Evolutionary conservation across 2,888 invertebrate genomes (phyloP).

Genomic region (Synergus japonicus): DNA sequence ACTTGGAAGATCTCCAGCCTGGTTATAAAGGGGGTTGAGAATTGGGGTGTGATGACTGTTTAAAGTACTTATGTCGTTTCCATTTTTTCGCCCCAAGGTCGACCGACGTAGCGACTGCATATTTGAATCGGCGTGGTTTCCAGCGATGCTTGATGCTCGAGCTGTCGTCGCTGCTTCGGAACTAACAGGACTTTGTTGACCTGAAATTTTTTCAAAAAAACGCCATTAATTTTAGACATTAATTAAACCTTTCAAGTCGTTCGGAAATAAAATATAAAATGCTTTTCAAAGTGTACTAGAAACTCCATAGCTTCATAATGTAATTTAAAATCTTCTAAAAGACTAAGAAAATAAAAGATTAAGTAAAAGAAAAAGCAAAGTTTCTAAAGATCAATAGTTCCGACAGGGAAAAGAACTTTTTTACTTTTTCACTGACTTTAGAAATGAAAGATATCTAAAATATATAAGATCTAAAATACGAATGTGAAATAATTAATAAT

Average conservation of each 20-base stretch:
- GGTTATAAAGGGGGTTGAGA: slow-evolving; percentile 82
- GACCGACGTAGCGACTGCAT: slow-evolving; percentile 79
- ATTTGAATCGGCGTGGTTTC: slow-evolving; percentile 87
- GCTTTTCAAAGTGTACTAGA: not conserved
- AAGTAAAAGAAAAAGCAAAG: too few relatives aligned
- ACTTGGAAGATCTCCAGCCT: slow-evolving; percentile 75
- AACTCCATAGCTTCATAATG: too few relatives aligned
- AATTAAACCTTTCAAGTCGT: not conserved
- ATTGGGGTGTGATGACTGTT: slow-evolving; percentile 78
- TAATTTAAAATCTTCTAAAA: too few relatives aligned
- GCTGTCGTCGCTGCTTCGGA: slow-evolving; percentile 91
- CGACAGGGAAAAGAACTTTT: too few relatives aligned
- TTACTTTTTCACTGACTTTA: too few relatives aligned
- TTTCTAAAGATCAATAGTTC: too few relatives aligned
- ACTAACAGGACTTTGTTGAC: slow-evolving; percentile 88
- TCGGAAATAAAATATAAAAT: not conserved
- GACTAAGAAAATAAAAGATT: too few relatives aligned
- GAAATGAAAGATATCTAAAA: too few relatives aligned
- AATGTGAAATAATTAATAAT: too few relatives aligned
- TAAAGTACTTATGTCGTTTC: slow-evolving; percentile 76
- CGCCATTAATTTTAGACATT: not conserved
- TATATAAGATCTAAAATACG: too few relatives aligned
- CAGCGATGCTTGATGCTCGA: slow-evolving; percentile 85
- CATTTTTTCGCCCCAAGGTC: slow-evolving; percentile 76
- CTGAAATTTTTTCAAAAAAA: slow-evolving; percentile 74